Conservation (phyloP, 2,888 invertebrate genomes). For the Ashinkailepas kermadecensis region DNA sequence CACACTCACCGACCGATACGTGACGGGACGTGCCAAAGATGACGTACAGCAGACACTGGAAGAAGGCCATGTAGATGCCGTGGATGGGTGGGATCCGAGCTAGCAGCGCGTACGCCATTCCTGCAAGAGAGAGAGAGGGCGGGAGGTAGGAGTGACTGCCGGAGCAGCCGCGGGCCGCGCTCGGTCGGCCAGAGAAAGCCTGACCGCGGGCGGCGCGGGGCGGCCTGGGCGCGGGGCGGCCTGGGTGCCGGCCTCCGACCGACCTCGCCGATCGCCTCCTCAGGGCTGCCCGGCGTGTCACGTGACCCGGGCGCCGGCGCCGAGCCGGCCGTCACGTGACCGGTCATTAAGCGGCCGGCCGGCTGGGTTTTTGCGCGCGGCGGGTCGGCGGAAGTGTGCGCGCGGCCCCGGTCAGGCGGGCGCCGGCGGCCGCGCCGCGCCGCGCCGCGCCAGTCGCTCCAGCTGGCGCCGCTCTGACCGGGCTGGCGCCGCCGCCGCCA, state of each 20-base stretch:
- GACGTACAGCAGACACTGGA: slow-evolving; percentile 78
- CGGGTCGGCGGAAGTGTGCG: not conserved
- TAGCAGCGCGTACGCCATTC: slow-evolving; percentile 34
- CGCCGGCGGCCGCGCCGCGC: not conserved
- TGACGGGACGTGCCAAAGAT: slow-evolving; percentile 83
- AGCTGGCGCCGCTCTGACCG: not conserved
- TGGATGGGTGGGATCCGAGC: slow-evolving; percentile 33
- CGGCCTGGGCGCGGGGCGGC: not conserved
- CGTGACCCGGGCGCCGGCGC: no score
- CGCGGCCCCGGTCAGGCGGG: not conserved
- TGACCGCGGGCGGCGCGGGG: not conserved
- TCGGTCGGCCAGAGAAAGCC: slow-evolving; percentile 3
- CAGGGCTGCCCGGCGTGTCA: not conserved
- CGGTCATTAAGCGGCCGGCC: not conserved
- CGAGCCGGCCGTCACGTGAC: not conserved
- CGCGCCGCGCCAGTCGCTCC: not conserved
- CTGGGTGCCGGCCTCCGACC: not conserved
- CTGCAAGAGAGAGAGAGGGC: slow-evolving; percentile 24
- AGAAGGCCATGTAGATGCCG: slow-evolving; percentile 78
- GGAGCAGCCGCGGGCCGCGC: not conserved
- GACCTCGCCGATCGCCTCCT: not conserved
- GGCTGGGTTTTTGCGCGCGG: not conserved
- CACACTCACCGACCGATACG: slow-evolving; percentile 67
- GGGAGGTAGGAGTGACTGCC: not conserved
- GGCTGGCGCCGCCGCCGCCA: not conserved